phyloP scores from a whole-genome alignment of 2,888 invertebrate species.

The Volucella inflata region DNA sequence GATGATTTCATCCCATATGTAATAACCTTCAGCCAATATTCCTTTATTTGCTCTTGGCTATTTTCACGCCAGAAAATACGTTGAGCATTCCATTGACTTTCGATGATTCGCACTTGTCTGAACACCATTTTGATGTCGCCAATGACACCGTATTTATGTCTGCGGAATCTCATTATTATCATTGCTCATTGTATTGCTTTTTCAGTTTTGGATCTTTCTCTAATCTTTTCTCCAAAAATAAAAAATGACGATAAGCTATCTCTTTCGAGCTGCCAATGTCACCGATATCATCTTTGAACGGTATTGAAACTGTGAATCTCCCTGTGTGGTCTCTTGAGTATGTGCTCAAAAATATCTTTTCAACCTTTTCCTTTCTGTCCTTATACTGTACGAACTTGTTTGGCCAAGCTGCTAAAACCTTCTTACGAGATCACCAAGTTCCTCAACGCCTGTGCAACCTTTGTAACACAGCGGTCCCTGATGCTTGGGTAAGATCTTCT shows the following conservation, averaged over 20 bases:
- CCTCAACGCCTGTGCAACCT: not conserved
- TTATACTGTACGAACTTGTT: not conserved
- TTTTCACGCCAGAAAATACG: no score
- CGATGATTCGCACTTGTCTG: no score
- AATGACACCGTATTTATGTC: no score
- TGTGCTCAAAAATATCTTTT: slow-evolving; percentile 16
- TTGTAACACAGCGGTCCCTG: not conserved
- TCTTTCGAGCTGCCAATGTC: slow-evolving; percentile 14
- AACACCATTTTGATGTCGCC: no score
- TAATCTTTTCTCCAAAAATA: no score
- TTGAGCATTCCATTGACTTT: no score
- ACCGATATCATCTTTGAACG: no score
- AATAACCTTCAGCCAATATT: slow-evolving; percentile 41
- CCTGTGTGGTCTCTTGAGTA: not conserved
- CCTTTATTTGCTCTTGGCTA: not conserved
- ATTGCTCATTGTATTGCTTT: slow-evolving; percentile 7
- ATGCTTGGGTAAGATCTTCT: not conserved
- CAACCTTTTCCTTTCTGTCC: slow-evolving; percentile 17
- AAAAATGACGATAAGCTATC: not conserved
- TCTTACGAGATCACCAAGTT: slow-evolving; percentile 5
- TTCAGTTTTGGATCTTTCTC: not conserved
- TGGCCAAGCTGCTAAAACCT: slow-evolving; percentile 13
- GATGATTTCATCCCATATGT: slow-evolving; percentile 48
- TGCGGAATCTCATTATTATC: no score
- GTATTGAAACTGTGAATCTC: no score